These are phyloP conservation scores for Dendrolimus pini DNA, from an alignment of 2,888 invertebrate genomes.

Conservation along the genomic window DNA sequence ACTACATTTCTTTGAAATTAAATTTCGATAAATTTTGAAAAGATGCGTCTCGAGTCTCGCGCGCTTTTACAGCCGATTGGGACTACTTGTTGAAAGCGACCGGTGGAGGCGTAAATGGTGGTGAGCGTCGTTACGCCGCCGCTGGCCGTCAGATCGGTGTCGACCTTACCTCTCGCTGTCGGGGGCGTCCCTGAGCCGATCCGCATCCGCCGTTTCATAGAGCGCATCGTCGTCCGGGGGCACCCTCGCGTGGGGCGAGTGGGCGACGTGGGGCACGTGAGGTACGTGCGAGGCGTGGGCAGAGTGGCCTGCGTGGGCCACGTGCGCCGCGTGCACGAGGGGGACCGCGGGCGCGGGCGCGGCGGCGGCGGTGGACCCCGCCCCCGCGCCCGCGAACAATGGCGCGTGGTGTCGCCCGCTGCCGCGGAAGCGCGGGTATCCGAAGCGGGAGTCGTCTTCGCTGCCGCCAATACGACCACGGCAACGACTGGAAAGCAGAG, in stretches of 20 bases:
- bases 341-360: slow-evolving; percentile 55
- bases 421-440: slow-evolving; percentile 81
- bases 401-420: slow-evolving; percentile 50
- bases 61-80: slow-evolving; percentile 8
- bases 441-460: slow-evolving; percentile 85
- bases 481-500: slow-evolving; percentile 77
- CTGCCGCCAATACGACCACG: slow-evolving; percentile 45
- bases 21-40: slow-evolving; percentile 4
- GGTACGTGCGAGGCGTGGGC: slow-evolving; percentile 44
- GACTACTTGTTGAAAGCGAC: slow-evolving; percentile 1
- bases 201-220: slow-evolving; percentile 89
- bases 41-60: slow-evolving; percentile 1
- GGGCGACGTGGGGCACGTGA: slow-evolving; percentile 62
- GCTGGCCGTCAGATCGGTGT: slow-evolving; percentile 1
- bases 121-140: not conserved
- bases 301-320: slow-evolving; percentile 7
- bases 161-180: slow-evolving; percentile 90
- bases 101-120: not conserved
- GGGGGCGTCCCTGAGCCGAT: slow-evolving; percentile 84
- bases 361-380: slow-evolving; percentile 45
- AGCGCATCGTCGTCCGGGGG: slow-evolving; percentile 88
- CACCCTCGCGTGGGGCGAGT: slow-evolving; percentile 55
- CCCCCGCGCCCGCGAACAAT: slow-evolving; percentile 45
- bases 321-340: slow-evolving; percentile 44
- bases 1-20: not conserved